Evolutionary conservation across 2,113 vertebrate genomes (phyloP).

Genomic region (Lontra canadensis): DNA sequence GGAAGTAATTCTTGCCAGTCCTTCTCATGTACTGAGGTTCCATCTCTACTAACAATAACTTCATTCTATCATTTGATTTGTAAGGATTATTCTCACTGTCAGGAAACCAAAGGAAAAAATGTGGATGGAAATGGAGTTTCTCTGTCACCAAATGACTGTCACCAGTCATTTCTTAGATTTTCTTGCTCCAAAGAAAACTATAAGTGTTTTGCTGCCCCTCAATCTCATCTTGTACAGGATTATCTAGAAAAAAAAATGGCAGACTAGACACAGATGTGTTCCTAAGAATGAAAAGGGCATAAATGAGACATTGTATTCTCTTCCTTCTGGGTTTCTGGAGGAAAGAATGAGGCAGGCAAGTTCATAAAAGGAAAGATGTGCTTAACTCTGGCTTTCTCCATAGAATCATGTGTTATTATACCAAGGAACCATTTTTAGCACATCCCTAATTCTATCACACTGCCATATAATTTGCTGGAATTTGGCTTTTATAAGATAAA

Average conservation of each 20-base stretch:
- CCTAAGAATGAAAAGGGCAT: not conserved
- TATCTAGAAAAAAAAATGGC: not conserved
- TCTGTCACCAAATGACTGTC: conserved; percentile 19
- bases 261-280: not conserved
- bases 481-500: conserved; percentile 25
- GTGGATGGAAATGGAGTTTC: not conserved
- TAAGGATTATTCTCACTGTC: conserved; percentile 19
- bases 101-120: not conserved
- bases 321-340: not conserved
- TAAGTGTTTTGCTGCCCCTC: not conserved
- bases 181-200: not conserved
- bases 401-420: not conserved
- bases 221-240: not conserved
- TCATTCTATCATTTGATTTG: not conserved
- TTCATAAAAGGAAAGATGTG: not conserved
- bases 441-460: not conserved
- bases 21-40: not conserved
- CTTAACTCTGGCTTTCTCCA: not conserved
- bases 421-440: not conserved
- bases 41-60: not conserved
- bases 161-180: not conserved
- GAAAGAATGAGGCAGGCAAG: not conserved
- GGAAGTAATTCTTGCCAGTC: not conserved
- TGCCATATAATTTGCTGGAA: not conserved
- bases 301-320: accelerated